phyloP scores from a whole-genome alignment of 92 coral and sea anemone genomes.

The Phenganax subtilis region DNA sequence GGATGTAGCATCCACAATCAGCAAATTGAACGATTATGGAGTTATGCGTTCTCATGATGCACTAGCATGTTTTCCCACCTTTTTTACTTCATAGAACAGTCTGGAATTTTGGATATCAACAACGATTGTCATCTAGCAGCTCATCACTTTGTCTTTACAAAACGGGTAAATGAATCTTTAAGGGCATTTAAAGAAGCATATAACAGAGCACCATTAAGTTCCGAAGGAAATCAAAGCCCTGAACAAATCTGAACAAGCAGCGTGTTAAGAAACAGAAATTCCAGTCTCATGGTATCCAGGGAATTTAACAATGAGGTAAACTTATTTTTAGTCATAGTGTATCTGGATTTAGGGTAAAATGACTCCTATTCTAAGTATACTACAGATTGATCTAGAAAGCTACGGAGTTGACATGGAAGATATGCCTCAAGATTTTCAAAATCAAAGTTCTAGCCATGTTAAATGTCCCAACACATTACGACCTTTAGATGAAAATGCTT shows the following conservation, averaged over 20 bases:
- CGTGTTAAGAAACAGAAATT: conserved; percentile 10
- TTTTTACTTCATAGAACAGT: not conserved
- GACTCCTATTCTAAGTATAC: not conserved
- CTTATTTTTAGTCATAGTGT: not conserved
- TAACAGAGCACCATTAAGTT: conserved; percentile 10
- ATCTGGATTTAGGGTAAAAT: too few relatives aligned
- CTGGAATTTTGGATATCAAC: not conserved
- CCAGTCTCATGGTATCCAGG: not conserved
- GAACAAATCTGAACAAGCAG: conserved; percentile 1
- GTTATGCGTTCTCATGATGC: not conserved
- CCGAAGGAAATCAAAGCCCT: not conserved
- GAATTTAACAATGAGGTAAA: not conserved
- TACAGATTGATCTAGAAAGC: not conserved
- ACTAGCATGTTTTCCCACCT: not conserved
- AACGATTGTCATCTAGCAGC: conserved; percentile 3
- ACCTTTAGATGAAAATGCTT: conserved; percentile 13
- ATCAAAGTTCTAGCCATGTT: not conserved
- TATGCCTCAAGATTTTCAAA: not conserved
- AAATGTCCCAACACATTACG: not conserved
- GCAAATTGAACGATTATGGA: not conserved
- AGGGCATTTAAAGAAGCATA: not conserved
- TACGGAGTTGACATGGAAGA: conserved; percentile 3
- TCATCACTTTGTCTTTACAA: not conserved
- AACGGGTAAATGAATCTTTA: not conserved
- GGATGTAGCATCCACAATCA: not conserved